A percentile compares a stretch with the other conserved stretches of the same genome.
Conservation (phyloP, 2,113 vertebrate species). For the Carassius auratus region DNA sequence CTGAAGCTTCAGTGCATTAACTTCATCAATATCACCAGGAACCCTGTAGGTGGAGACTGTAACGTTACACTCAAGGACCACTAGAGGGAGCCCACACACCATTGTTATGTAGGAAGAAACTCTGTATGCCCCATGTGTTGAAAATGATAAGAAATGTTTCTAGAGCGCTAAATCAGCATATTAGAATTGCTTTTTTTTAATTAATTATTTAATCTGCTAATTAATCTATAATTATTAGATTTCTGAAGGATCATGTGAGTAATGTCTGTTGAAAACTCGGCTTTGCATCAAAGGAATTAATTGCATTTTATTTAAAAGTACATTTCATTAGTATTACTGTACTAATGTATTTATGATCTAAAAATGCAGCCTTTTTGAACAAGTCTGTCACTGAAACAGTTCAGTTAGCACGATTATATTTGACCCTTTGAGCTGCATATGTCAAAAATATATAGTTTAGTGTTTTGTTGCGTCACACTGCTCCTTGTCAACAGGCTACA, state of each 20-base stretch:
- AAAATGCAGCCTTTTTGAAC: background rate
- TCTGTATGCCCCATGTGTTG: background rate
- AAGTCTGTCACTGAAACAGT: background rate
- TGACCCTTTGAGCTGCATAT: too few relatives aligned
- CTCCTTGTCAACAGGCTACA: background rate
- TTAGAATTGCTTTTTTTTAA: background rate
- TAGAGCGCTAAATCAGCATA: background rate
- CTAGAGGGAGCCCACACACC: slow-evolving; percentile 61
- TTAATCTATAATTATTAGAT: too few relatives aligned
- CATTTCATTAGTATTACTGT: background rate
- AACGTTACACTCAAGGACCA: slow-evolving; percentile 60
- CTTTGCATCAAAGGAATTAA: too few relatives aligned
- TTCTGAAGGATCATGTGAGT: too few relatives aligned
- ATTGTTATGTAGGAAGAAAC: background rate
- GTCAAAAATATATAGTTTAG: too few relatives aligned
- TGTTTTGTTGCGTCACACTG: too few relatives aligned
- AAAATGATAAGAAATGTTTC: too few relatives aligned
- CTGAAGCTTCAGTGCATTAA: slow-evolving; percentile 88
- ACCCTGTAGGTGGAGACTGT: slow-evolving; percentile 72
- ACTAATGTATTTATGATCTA: background rate
- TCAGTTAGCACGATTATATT: background rate
- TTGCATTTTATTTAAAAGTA: background rate
- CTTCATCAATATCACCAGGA: slow-evolving; percentile 91
- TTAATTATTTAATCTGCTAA: too few relatives aligned
- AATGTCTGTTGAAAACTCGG: too few relatives aligned